A percentile compares a stretch with the other conserved stretches of the same genome.
phyloP scores from a whole-genome alignment of 2,113 vertebrate species.

The Gambusia affinis region DNA sequence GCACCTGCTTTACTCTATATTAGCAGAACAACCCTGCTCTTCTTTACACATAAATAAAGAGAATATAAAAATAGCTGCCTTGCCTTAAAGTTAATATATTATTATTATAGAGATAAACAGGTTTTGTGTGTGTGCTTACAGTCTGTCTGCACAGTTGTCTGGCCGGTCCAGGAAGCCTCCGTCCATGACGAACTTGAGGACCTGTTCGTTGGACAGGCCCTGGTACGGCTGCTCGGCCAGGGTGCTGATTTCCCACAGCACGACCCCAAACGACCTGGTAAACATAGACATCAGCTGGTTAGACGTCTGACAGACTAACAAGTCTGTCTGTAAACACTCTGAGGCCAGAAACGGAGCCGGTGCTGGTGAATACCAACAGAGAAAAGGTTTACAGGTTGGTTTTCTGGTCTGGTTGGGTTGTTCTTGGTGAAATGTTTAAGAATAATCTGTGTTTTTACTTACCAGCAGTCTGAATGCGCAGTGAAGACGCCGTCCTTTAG shows the following conservation, averaged over 20 bases:
- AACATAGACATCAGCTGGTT: constrained; percentile 37
- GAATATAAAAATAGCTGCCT: too few species aligned
- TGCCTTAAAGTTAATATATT: not conserved
- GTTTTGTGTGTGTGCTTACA: constrained; percentile 82
- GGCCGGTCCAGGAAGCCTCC: constrained; percentile 93
- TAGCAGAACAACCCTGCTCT: not conserved
- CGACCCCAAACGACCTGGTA: constrained; percentile 94
- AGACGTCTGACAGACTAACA: constrained; percentile 21
- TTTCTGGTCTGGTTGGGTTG: not conserved
- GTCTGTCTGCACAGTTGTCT: constrained; percentile 89
- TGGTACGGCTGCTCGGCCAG: constrained; percentile 97
- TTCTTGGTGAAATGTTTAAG: not conserved
- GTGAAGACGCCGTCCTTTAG: constrained; percentile 97
- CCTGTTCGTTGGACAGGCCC: constrained; percentile 96
- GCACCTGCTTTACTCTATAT: not conserved
- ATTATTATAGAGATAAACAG: not conserved
- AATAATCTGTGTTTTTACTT: constrained; percentile 57
- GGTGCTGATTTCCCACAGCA: constrained; percentile 97
- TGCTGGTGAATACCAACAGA: not conserved
- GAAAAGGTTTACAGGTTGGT: constrained; percentile 19
- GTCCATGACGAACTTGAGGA: constrained; percentile 98
- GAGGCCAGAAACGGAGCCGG: not conserved
- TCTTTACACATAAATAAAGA: not conserved
- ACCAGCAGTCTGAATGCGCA: constrained; percentile 93
- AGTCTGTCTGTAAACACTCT: constrained; percentile 32